Evolutionary conservation across 2,888 invertebrate species (phyloP).

Genomic region (Brachylomia viminalis): DNA sequence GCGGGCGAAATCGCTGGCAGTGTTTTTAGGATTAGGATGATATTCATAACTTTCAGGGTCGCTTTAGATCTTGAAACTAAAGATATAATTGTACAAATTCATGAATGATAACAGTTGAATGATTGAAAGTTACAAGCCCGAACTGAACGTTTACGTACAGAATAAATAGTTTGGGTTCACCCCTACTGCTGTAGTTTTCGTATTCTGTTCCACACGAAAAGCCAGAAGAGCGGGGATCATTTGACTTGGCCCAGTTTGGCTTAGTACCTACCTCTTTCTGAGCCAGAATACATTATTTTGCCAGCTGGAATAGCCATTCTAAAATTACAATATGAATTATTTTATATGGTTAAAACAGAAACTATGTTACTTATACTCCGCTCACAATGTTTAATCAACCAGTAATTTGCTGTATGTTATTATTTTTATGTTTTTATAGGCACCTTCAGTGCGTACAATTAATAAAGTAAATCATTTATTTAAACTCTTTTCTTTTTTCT

Average conservation of each 20-base stretch:
- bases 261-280: constrained; percentile 29
- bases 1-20: too few relatives aligned
- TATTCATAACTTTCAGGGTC: constrained; percentile 7
- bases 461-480: neutral
- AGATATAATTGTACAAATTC: constrained; percentile 16
- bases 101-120: constrained; percentile 24
- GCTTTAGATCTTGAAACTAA: constrained; percentile 11
- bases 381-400: neutral
- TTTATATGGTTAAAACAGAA: constrained; percentile 3
- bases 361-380: neutral
- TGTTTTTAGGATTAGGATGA: neutral
- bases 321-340: constrained; percentile 20
- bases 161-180: constrained; percentile 23
- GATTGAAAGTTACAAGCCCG: constrained; percentile 32
- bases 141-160: constrained; percentile 27
- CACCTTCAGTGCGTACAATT: neutral
- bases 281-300: constrained; percentile 41
- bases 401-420: neutral
- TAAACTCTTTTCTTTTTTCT: too few relatives aligned
- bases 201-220: constrained; percentile 35
- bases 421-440: neutral
- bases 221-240: constrained; percentile 14
- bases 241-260: constrained; percentile 42
- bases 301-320: constrained; percentile 26
- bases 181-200: constrained; percentile 33